Percentiles rank a stretch among this genome's conserved stretches.
These are phyloP conservation scores for Astropecten irregularis DNA, from an alignment of 53 echinoderm and acorn worm species.

Conservation along the genomic window DNA sequence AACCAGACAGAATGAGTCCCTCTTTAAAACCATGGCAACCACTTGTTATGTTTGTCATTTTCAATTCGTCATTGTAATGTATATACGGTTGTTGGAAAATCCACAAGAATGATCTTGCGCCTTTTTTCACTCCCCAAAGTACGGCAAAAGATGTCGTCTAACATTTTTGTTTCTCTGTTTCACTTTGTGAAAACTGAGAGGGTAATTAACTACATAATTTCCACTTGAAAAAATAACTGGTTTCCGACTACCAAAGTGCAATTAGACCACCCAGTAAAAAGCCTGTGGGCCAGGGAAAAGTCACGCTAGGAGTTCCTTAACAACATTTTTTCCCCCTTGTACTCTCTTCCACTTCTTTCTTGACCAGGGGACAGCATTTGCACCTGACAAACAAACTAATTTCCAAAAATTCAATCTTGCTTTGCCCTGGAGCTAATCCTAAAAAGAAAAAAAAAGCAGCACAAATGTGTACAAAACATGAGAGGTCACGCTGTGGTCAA, in stretches of 20 bases:
- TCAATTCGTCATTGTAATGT: no score
- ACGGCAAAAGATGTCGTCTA: no score
- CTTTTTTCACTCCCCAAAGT: no score
- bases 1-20: no score
- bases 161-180: no score
- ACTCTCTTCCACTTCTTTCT: no score
- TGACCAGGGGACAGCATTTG: conserved; percentile 19
- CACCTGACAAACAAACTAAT: conserved; percentile 64
- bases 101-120: no score
- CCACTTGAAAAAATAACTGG: no score
- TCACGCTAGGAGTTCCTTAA: background rate
- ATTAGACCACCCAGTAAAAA: conserved; percentile 42
- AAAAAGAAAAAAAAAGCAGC: background rate
- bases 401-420: conserved; percentile 35
- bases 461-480: background rate
- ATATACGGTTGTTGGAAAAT: no score
- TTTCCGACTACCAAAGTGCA: background rate
- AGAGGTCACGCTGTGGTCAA: conserved; percentile 6
- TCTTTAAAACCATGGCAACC: no score
- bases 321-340: background rate
- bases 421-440: conserved; percentile 38
- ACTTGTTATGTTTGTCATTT: no score
- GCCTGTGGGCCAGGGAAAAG: conserved; percentile 4
- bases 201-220: no score
- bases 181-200: background rate